Evolutionary conservation across 2,888 invertebrate genomes (phyloP).

Genomic region (Gnatocerus cornutus): DNA sequence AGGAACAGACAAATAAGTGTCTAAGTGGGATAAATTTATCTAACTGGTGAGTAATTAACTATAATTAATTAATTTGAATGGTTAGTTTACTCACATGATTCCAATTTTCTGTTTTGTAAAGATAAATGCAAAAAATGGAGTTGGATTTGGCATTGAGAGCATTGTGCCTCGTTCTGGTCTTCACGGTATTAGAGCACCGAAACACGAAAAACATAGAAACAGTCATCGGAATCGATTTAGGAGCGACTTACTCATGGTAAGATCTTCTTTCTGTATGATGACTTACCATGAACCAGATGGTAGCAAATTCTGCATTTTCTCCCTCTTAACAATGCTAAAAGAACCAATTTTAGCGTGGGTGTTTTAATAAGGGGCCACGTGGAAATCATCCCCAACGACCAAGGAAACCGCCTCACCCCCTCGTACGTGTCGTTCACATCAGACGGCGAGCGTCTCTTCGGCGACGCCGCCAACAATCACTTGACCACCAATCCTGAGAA

Average conservation of each 20-base stretch:
- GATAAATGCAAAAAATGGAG: constrained; percentile 75
- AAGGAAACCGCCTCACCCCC: constrained; percentile 98
- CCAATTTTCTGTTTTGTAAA: too few species aligned
- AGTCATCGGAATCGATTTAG: constrained; percentile 98
- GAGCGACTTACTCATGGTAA: constrained; percentile 99
- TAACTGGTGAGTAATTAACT: constrained; percentile 7
- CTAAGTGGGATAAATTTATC: not conserved
- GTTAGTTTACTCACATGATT: too few species aligned
- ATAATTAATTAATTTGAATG: not conserved
- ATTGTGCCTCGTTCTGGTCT: constrained; percentile 76
- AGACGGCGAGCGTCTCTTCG: constrained; percentile 96
- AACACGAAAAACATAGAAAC: constrained; percentile 94
- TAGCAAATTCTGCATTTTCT: too few species aligned
- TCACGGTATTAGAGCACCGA: constrained; percentile 80
- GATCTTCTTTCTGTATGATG: constrained; percentile 63
- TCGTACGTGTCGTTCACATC: constrained; percentile 98
- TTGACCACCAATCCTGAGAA: constrained; percentile 99
- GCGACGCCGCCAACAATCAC: constrained; percentile 99
- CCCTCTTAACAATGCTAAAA: too few species aligned
- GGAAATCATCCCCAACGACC: constrained; percentile 99
- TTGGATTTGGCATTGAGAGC: constrained; percentile 75
- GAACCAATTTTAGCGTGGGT: constrained; percentile 86
- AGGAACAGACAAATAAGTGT: too few species aligned
- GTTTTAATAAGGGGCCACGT: constrained; percentile 98
- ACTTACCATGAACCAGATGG: too few species aligned